Percentiles rank a stretch among this genome's conserved stretches.
These are phyloP conservation scores for Leptopilina boulardi DNA, from an alignment of 1,140 invertebrate genomes.

Conservation along the genomic window DNA sequence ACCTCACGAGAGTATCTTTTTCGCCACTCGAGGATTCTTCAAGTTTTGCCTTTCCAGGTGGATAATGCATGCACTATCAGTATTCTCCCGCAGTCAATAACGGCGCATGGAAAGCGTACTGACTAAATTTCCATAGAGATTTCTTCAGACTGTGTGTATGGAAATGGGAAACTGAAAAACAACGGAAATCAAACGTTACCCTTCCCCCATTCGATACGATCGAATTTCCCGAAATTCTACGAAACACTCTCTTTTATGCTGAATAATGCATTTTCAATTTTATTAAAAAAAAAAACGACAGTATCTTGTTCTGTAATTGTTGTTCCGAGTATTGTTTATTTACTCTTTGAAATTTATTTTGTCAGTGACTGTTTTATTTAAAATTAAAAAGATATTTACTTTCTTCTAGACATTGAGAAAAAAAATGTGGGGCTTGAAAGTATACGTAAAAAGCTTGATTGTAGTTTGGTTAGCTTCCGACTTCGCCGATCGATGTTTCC, in stretches of 20 bases:
- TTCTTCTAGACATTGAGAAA: no score
- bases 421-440: background rate
- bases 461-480: constrained; percentile 54
- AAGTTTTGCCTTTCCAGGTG: constrained; percentile 42
- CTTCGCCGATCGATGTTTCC: constrained; percentile 60
- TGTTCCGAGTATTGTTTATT: no score
- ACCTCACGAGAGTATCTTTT: constrained; percentile 19
- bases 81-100: constrained; percentile 69
- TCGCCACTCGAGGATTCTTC: background rate
- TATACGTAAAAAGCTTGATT: constrained; percentile 39
- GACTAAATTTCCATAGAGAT: constrained; percentile 64
- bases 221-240: constrained; percentile 48
- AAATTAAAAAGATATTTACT: no score
- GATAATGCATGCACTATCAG: constrained; percentile 65
- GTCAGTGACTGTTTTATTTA: no score
- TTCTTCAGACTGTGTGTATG: constrained; percentile 63
- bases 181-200: constrained; percentile 54
- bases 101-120: constrained; percentile 60
- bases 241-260: background rate
- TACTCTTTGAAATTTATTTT: no score
- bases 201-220: constrained; percentile 40
- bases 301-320: background rate
- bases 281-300: background rate
- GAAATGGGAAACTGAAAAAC: constrained; percentile 67
- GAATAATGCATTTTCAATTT: constrained; percentile 2